Percentiles rank a stretch among this genome's conserved stretches.
Evolutionary conservation across 2,113 vertebrate species (phyloP).

Genomic region (Marmota flaviventris): DNA sequence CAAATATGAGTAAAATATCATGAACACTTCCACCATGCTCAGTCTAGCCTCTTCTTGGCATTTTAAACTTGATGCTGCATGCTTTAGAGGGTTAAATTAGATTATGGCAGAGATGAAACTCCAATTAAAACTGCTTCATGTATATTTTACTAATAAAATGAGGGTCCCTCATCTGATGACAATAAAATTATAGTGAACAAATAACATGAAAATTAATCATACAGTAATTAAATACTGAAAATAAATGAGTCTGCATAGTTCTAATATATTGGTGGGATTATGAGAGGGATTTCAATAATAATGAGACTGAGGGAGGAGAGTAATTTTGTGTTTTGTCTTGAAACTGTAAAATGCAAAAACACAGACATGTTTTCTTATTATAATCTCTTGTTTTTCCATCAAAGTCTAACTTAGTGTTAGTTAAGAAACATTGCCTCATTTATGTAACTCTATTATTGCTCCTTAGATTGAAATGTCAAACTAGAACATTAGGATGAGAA

Average conservation of each 20-base stretch:
- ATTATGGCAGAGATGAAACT: background rate
- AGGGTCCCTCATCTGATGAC: background rate
- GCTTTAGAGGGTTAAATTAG: background rate
- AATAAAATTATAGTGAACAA: background rate
- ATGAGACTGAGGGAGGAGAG: background rate
- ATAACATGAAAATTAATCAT: background rate
- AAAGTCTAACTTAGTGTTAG: background rate
- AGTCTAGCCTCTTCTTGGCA: background rate
- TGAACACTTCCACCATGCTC: too few species aligned
- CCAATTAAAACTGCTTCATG: background rate
- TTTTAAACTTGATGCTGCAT: background rate
- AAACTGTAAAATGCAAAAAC: background rate
- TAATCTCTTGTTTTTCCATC: background rate
- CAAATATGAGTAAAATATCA: background rate
- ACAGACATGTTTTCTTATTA: background rate
- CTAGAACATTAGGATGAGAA: background rate
- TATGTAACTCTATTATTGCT: background rate
- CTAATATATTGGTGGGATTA: background rate
- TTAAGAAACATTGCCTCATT: background rate
- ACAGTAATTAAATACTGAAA: background rate
- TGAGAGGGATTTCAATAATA: background rate
- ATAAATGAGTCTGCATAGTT: background rate
- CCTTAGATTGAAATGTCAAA: background rate
- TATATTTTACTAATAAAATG: background rate
- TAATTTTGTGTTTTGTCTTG: background rate